A percentile compares a stretch with the other conserved stretches of the same genome.
Evolutionary conservation across 2,888 invertebrate species (phyloP).

Genomic region (Linnaemya vulpina): DNA sequence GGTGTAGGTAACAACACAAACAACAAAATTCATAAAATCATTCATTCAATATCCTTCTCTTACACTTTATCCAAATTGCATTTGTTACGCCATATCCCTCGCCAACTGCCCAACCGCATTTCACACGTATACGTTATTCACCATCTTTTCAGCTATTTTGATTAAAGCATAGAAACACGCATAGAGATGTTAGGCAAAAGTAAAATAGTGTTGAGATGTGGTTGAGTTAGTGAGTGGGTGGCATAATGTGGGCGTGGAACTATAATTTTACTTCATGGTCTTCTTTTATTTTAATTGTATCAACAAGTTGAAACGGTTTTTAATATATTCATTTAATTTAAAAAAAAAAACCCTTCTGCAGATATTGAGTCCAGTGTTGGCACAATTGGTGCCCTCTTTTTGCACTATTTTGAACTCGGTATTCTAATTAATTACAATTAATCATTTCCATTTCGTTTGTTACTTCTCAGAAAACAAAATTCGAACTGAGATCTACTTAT

Average conservation of each 20-base stretch:
- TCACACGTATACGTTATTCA: not conserved
- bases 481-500: too few relatives aligned
- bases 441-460: too few relatives aligned
- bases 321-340: too few relatives aligned
- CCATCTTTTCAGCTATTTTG: not conserved
- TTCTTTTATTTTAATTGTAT: too few relatives aligned
- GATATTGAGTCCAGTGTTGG: too few relatives aligned
- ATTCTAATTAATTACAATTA: too few relatives aligned
- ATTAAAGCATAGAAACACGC: constrained; percentile 10
- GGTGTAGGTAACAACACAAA: constrained; percentile 41
- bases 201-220: not conserved
- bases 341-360: too few relatives aligned
- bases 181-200: not conserved
- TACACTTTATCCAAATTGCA: constrained; percentile 41
- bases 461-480: too few relatives aligned
- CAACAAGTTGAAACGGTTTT: too few relatives aligned
- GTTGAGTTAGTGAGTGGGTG: not conserved
- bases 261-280: too few relatives aligned
- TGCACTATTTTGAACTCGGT: too few relatives aligned
- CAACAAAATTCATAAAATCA: constrained; percentile 2
- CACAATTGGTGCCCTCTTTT: too few relatives aligned
- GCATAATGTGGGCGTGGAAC: not conserved
- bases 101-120: not conserved
- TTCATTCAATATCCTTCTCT: constrained; percentile 47
- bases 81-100: constrained; percentile 33